phyloP scores from a whole-genome alignment of 2,113 vertebrate species.

The Heterocephalus glaber region DNA sequence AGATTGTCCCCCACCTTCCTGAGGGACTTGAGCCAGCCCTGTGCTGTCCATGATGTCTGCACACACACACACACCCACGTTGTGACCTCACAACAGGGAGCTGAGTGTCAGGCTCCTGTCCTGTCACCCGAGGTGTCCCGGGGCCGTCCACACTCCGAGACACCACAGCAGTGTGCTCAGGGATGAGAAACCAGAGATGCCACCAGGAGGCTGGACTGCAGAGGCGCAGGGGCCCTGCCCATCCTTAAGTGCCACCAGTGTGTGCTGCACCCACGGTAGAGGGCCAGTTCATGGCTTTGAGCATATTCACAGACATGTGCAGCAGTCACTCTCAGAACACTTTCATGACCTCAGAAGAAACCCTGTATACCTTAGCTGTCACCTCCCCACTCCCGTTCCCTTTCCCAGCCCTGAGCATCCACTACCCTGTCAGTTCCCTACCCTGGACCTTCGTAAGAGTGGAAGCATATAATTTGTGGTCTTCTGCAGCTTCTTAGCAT shows the following conservation, averaged over 20 bases:
- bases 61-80: neutral
- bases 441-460: fast-evolving
- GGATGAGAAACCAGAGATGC: neutral
- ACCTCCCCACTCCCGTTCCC: neutral
- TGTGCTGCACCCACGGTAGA: neutral
- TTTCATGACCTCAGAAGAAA: neutral
- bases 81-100: neutral
- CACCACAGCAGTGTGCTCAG: neutral
- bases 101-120: neutral
- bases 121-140: neutral
- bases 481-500: too few species aligned
- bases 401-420: neutral
- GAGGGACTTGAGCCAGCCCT: neutral
- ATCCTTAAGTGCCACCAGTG: neutral
- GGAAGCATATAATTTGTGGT: neutral
- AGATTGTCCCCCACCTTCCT: neutral
- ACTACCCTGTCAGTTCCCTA: neutral
- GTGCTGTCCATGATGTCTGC: neutral
- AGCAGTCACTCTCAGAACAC: neutral
- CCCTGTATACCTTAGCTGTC: neutral
- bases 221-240: neutral
- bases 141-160: neutral
- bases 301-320: neutral
- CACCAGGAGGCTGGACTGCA: neutral
- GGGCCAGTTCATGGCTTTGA: neutral